Conservation (phyloP, 2,797 vertebrate genomes). For the Graptemys geographica region DNA sequence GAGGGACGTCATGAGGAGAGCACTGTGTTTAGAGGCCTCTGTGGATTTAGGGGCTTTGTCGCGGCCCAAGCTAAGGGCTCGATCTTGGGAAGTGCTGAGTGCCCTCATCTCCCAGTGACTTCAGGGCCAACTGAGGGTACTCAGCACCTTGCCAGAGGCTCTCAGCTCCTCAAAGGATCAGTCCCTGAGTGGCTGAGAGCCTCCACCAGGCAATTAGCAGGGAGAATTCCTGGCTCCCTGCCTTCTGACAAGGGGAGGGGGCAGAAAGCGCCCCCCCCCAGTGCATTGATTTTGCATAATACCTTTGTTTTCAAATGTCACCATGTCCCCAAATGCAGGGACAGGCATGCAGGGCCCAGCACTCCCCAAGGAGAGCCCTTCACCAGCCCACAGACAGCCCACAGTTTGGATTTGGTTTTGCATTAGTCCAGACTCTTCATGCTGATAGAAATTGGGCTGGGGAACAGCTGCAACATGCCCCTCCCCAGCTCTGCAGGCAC, state of each 20-base stretch:
- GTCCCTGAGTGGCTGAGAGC: no score
- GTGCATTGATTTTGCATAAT: neutral
- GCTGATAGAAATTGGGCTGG: neutral
- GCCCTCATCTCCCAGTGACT: no score
- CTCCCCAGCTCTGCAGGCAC: neutral
- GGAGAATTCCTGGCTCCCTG: no score
- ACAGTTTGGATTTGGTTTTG: neutral
- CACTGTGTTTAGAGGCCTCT: neutral
- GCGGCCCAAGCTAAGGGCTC: neutral
- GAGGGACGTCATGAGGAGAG: no score
- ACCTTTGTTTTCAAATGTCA: neutral
- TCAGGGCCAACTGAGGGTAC: neutral
- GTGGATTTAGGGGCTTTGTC: neutral
- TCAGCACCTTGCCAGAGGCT: neutral
- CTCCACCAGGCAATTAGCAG: no score
- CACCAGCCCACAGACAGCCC: neutral
- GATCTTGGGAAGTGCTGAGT: neutral
- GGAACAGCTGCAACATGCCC: neutral
- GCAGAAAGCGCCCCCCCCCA: neutral
- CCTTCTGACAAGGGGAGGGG: no score
- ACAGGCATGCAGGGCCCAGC: neutral
- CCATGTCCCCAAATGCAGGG: neutral
- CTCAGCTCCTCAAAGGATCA: no score
- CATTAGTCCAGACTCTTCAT: neutral
- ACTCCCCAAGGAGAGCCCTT: neutral